Conservation (phyloP, 2,888 invertebrate species). For the Blastobasis adustella region DNA sequence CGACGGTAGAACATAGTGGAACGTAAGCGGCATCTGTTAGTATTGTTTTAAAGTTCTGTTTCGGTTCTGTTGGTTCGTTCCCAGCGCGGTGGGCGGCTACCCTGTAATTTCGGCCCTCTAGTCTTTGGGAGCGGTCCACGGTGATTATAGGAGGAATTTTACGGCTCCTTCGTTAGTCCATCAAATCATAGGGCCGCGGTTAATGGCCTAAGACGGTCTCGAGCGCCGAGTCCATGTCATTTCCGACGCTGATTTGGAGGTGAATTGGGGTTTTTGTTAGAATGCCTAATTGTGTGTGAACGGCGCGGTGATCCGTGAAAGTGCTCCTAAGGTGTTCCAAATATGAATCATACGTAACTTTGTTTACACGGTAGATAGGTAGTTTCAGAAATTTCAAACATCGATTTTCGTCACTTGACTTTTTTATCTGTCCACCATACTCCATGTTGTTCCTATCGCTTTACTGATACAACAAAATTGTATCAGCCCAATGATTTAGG, state of each 20-base stretch:
- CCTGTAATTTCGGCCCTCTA: conserved; percentile 56
- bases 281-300: too few species aligned
- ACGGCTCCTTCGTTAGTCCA: conserved; percentile 64
- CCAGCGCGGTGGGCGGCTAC: conserved; percentile 59
- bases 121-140: conserved; percentile 43
- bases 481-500: too few species aligned
- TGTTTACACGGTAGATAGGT: too few species aligned
- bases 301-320: too few species aligned
- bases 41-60: conserved; percentile 39
- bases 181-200: conserved; percentile 64
- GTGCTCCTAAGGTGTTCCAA: too few species aligned
- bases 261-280: conserved; percentile 21
- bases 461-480: too few species aligned
- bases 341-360: too few species aligned
- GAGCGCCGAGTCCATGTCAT: conserved; percentile 61
- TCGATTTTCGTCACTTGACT: too few species aligned
- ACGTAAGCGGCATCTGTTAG: conserved; percentile 9
- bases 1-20: too few species aligned
- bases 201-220: conserved; percentile 40
- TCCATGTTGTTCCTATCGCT: too few species aligned
- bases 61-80: conserved; percentile 33
- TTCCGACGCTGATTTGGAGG: conserved; percentile 31
- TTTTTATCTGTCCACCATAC: too few species aligned
- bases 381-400: too few species aligned
- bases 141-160: conserved; percentile 64